Evolutionary conservation across 2,888 invertebrate species (phyloP).

Genomic region (Amiota minor): DNA sequence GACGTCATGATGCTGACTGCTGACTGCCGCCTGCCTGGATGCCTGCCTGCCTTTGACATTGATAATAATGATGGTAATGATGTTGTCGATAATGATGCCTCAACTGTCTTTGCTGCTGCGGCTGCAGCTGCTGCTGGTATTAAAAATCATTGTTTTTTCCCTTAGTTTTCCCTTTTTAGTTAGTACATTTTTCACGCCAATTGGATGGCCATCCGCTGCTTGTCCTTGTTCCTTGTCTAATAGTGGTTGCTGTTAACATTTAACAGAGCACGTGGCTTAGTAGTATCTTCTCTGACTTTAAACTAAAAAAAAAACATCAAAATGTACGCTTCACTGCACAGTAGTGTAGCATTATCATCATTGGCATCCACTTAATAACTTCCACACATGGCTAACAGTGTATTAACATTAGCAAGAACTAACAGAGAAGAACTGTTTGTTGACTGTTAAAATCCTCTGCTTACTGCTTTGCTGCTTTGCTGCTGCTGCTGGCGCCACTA

Average conservation of each 20-base stretch:
- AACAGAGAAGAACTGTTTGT: too few relatives aligned
- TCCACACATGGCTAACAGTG: not conserved
- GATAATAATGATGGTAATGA: constrained; percentile 19
- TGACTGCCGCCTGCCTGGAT: not conserved
- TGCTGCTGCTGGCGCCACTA: constrained; percentile 39
- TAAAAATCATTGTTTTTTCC: constrained; percentile 19
- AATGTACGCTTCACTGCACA: constrained; percentile 24
- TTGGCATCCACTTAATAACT: not conserved
- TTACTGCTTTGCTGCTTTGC: constrained; percentile 14
- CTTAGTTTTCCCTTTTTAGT: not conserved
- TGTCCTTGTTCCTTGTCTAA: constrained; percentile 31
- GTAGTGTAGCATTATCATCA: not conserved
- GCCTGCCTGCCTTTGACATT: constrained; percentile 10
- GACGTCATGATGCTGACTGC: constrained; percentile 14
- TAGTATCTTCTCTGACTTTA: constrained; percentile 25
- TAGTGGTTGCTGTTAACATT: constrained; percentile 29
- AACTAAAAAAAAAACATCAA: constrained; percentile 12
- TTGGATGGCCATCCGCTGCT: not conserved
- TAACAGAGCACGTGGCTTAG: constrained; percentile 30
- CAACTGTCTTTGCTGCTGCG: constrained; percentile 19
- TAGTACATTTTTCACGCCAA: constrained; percentile 12
- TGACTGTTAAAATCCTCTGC: too few relatives aligned
- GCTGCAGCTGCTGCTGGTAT: constrained; percentile 22
- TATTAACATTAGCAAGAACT: too few relatives aligned
- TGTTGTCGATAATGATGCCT: constrained; percentile 24